phyloP scores from a whole-genome alignment of 1,140 invertebrate genomes.

The Orchesella cincta region DNA sequence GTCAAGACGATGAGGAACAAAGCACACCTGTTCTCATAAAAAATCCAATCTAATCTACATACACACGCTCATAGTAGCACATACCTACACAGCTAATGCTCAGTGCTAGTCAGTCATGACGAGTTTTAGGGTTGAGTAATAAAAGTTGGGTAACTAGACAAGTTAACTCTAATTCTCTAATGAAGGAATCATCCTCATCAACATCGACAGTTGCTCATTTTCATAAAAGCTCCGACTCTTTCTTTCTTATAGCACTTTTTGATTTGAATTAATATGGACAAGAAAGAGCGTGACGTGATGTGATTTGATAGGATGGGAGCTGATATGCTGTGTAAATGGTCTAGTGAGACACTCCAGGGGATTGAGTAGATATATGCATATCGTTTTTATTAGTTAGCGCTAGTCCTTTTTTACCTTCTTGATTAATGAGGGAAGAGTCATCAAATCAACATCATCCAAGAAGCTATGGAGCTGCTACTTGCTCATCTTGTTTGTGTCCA shows the following conservation, averaged over 20 bases:
- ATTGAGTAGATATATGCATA: not conserved
- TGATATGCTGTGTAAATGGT: not conserved
- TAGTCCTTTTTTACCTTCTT: not conserved
- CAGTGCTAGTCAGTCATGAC: too few species aligned
- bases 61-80: not conserved
- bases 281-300: too few species aligned
- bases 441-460: not conserved
- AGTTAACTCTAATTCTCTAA: conserved; percentile 15
- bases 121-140: not conserved
- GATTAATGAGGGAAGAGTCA: conserved; percentile 26
- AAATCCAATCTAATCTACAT: conserved; percentile 19
- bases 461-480: not conserved
- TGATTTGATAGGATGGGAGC: too few species aligned
- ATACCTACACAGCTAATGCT: not conserved
- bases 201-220: too few species aligned
- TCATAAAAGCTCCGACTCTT: too few species aligned
- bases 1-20: not conserved
- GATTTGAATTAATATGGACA: too few species aligned
- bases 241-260: too few species aligned
- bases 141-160: not conserved
- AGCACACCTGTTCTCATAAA: conserved; percentile 25
- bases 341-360: not conserved
- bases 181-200: conserved; percentile 5
- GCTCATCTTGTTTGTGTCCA: not conserved
- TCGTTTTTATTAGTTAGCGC: not conserved